Conservation (phyloP, 1,140 invertebrate genomes). For the Drosophila arizonae region DNA sequence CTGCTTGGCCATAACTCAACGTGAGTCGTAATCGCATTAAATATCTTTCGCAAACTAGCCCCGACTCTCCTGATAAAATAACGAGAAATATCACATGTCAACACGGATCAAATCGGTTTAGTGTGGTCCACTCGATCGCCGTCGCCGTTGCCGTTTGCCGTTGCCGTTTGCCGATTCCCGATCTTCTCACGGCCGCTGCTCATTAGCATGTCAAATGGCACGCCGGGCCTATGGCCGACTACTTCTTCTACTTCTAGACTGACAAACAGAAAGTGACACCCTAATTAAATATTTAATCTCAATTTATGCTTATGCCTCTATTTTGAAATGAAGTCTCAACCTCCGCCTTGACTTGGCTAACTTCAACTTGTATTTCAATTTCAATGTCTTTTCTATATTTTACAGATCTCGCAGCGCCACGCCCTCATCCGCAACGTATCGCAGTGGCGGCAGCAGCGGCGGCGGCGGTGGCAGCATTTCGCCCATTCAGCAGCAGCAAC, state of each 20-base stretch:
- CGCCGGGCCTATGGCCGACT: conserved; percentile 7
- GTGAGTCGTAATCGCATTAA: conserved; percentile 68
- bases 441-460: conserved; percentile 83
- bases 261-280: background rate
- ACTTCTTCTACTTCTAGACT: conserved; percentile 17
- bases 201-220: conserved; percentile 75
- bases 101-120: conserved; percentile 32
- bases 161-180: background rate
- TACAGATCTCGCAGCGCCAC: conserved; percentile 88
- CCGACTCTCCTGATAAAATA: conserved; percentile 7
- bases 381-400: conserved; percentile 4
- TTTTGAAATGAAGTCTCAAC: conserved; percentile 40
- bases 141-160: background rate
- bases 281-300: conserved; percentile 74
- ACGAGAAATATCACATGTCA: conserved; percentile 56
- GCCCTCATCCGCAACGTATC: conserved; percentile 89
- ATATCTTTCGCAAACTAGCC: conserved; percentile 18
- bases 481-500: conserved; percentile 83
- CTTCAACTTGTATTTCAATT: conserved; percentile 16
- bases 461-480: conserved; percentile 83
- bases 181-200: conserved; percentile 74
- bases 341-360: conserved; percentile 2
- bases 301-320: conserved; percentile 45
- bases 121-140: background rate
- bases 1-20: conserved; percentile 29